Percentiles rank a stretch among this genome's conserved stretches.
These are phyloP conservation scores for Orchesella flavescens DNA, from an alignment of 2,888 invertebrate genomes.

Conservation along the genomic window DNA sequence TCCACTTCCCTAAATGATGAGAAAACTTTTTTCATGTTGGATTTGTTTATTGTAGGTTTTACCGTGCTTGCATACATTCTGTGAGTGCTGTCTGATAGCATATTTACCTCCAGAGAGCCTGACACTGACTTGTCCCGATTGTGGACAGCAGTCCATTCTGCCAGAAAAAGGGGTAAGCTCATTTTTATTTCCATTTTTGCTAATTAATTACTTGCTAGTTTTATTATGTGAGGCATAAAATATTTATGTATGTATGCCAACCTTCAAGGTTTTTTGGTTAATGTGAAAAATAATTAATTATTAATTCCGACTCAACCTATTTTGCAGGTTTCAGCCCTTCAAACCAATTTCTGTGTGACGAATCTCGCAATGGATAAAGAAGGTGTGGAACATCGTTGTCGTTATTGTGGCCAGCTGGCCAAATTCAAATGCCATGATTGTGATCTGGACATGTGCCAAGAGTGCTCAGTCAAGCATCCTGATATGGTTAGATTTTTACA, in stretches of 20 bases:
- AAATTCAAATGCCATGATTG: constrained; percentile 76
- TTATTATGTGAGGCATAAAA: neutral
- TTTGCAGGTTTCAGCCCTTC: constrained; percentile 74
- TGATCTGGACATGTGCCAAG: constrained; percentile 76
- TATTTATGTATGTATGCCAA: neutral
- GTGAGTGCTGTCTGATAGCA: constrained; percentile 75
- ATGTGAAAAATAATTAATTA: neutral
- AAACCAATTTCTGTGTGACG: constrained; percentile 75
- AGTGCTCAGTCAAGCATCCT: constrained; percentile 74
- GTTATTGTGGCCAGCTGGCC: constrained; percentile 71
- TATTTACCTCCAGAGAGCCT: constrained; percentile 76
- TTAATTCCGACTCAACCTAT: constrained; percentile 11
- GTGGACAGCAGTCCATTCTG: constrained; percentile 76
- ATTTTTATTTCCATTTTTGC: constrained; percentile 1
- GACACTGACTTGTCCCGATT: constrained; percentile 76
- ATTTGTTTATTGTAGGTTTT: constrained; percentile 73
- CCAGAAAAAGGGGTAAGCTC: constrained; percentile 75
- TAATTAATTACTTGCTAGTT: neutral
- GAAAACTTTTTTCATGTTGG: neutral
- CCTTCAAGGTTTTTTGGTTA: neutral
- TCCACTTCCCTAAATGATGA: neutral
- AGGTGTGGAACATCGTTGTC: constrained; percentile 70
- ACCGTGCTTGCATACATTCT: constrained; percentile 77
- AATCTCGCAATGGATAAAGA: constrained; percentile 74
- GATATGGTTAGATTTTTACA: constrained; percentile 51